Evolutionary conservation across 2,888 invertebrate species (phyloP), one percentile per base, ranked within the genome.

Genomic region (Himalopsyche japonica): DNA sequence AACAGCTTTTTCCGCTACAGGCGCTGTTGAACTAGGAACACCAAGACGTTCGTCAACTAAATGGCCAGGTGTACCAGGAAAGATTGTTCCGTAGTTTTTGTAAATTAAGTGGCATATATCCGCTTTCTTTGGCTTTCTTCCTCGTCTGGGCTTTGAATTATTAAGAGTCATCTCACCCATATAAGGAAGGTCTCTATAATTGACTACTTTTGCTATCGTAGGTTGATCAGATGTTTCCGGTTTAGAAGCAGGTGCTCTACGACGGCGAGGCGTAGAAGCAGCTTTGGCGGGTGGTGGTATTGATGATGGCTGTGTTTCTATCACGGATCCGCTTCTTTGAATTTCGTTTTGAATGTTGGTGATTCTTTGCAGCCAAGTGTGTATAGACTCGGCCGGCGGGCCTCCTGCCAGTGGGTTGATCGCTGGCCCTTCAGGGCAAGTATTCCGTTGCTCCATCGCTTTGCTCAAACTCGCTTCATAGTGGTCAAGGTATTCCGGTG

Each of bases 91-190:
- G 89, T 97, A 97, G 89, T 97, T 97, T 89, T 97, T 97, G 89
- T 97, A 97, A 87, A 97, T 97, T 76, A 97, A 91, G 89, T 97
- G 97, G 87, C 97, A 97, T 87, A 98, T 98, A 89, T 97, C 97
- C 0, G 97, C 97, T 90, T 98, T 97, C 89, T 97, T 97, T 0
- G 97, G 98, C 89, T 98, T 98, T 24, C 97, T 92, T 0, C 97
- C 97, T 86, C 98, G 93, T 49, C 97, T 91, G 0, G 97, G 97
- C 88, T 97, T 96, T 18, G 96, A 96, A 90, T 97, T 97, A 89
- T 97, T 97, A 82, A 97, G 90, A 0, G 97, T 97, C 93, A 97
- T 97, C 89, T 97, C 97, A 0, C 97, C 97, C 97, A 97, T 97
- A 90, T 97, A 97, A 0, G 97, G 97, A 77, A 97, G 91, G 88